phyloP scores from a whole-genome alignment of 2,113 vertebrate genomes.

The Hymenochirus boettgeri region DNA sequence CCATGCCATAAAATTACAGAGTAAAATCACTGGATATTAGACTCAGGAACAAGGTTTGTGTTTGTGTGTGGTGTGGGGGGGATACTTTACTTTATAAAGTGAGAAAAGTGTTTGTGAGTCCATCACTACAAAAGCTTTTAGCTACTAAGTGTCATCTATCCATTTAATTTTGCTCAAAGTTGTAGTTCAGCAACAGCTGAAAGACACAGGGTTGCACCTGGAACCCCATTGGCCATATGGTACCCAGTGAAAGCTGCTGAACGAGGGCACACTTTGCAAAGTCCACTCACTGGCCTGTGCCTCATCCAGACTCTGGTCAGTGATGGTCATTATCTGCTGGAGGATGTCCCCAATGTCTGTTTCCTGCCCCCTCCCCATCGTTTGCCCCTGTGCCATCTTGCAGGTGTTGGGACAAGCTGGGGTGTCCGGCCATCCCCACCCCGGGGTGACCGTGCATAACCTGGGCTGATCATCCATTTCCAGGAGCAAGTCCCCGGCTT shows the following conservation, averaged over 20 bases:
- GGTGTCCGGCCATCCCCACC: conserved; percentile 89
- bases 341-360: conserved; percentile 98
- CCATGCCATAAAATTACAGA: too few relatives aligned
- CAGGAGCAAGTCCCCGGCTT: conserved; percentile 47
- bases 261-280: neutral
- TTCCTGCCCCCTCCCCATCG: conserved; percentile 87
- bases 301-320: conserved; percentile 96
- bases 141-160: too few relatives aligned
- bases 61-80: too few relatives aligned
- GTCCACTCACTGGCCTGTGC: conserved; percentile 89
- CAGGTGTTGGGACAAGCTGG: conserved; percentile 91
- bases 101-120: too few relatives aligned
- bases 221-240: neutral
- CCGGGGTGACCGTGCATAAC: conserved; percentile 92
- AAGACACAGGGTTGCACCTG: too few relatives aligned
- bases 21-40: too few relatives aligned
- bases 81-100: too few relatives aligned
- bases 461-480: conserved; percentile 94
- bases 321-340: conserved; percentile 99
- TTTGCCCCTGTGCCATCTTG: conserved; percentile 80
- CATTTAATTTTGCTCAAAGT: too few relatives aligned
- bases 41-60: too few relatives aligned
- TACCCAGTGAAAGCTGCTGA: neutral
- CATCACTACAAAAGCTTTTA: too few relatives aligned
- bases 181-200: too few relatives aligned